Evolutionary conservation across 2,888 invertebrate species (phyloP).

Genomic region (Scaptomyza polygonia): DNA sequence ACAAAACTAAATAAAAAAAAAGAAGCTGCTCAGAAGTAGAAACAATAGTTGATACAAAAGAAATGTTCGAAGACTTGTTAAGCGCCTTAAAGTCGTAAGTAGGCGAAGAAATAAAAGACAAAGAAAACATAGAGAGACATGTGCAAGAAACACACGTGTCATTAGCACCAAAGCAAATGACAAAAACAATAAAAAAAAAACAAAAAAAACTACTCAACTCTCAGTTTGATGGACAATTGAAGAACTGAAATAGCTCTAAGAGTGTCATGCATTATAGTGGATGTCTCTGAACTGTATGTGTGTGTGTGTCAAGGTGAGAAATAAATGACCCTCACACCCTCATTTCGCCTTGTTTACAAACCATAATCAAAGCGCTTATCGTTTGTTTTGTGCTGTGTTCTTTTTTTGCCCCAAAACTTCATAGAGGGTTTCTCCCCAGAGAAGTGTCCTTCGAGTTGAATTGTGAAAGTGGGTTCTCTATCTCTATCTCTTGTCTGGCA

Average conservation of each 20-base stretch:
- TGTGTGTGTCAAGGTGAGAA: conserved; percentile 40
- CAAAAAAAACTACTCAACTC: conserved; percentile 1
- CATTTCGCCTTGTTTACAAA: conserved; percentile 4
- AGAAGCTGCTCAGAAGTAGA: background rate
- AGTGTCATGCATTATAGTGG: conserved; percentile 22
- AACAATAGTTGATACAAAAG: conserved; percentile 16
- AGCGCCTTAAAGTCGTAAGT: conserved; percentile 60
- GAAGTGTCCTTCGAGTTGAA: conserved; percentile 45
- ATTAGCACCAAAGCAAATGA: conserved; percentile 44
- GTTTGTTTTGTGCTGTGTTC: conserved; percentile 49
- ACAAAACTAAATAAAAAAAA: conserved; percentile 27
- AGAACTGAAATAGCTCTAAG: conserved; percentile 11
- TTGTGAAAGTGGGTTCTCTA: conserved; percentile 36
- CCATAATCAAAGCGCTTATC: conserved; percentile 63
- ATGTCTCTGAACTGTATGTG: conserved; percentile 26
- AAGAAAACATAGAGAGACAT: conserved; percentile 8
- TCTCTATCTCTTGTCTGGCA: conserved; percentile 7
- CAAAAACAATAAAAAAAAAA: conserved; percentile 7
- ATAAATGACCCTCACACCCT: conserved; percentile 19
- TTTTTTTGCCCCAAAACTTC: conserved; percentile 51
- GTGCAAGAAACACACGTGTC: conserved; percentile 56
- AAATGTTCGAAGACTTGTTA: conserved; percentile 58
- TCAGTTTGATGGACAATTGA: conserved; percentile 51
- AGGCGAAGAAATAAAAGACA: conserved; percentile 40
- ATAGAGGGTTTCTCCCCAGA: conserved; percentile 59